Base-by-base conservation (phyloP, 2,113 vertebrate species). In the Pithys albifrons region DNA sequence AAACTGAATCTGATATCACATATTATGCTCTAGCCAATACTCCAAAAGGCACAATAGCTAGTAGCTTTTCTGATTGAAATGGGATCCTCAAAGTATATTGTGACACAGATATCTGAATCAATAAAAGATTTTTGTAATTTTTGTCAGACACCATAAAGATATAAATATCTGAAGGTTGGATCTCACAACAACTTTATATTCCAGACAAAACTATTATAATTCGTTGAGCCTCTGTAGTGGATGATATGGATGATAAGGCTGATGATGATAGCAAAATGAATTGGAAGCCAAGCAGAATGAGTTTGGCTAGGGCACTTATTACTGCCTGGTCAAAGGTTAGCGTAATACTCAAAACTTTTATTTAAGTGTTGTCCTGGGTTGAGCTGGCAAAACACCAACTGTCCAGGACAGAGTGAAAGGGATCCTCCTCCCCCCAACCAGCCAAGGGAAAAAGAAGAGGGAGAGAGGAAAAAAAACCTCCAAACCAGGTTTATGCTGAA, bases 311-410 rank as follows among this genome's bases (percentile, higher is more conserved):
- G 24, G 45, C 51, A 83, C 67, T 94, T 85, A 94, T 70, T 83
- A 83, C 46, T 74, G 78, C 17, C 59, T 85, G n/a, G 45, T 93
- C 46, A 91, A 96, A 93, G n/a, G 66, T 78, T 88, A 96, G 62
- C 39, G 62, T 76, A 93, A 88, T 80, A 88, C 55, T 90, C 9
- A 88, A 96, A 82, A 43, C 6, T 41, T 79, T 76, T 92, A 82
- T 85, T 87, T 88, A 93, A 91, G 58, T 76, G n/a, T 82, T 76
- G n/a, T 82, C n/a, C n/a, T n/a, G n/a, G n/a, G n/a, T n/a, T n/a
- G n/a, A n/a, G n/a, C n/a, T n/a, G n/a, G n/a, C n/a, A n/a, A n/a
- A n/a, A n/a, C n/a, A n/a, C n/a, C n/a, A n/a, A n/a, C n/a, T n/a
- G n/a, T n/a, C n/a, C n/a, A n/a, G n/a, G n/a, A n/a, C n/a, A n/a